phyloP scores from a whole-genome alignment of 2,888 invertebrate species.

The Allophyes oxyacanthae region DNA sequence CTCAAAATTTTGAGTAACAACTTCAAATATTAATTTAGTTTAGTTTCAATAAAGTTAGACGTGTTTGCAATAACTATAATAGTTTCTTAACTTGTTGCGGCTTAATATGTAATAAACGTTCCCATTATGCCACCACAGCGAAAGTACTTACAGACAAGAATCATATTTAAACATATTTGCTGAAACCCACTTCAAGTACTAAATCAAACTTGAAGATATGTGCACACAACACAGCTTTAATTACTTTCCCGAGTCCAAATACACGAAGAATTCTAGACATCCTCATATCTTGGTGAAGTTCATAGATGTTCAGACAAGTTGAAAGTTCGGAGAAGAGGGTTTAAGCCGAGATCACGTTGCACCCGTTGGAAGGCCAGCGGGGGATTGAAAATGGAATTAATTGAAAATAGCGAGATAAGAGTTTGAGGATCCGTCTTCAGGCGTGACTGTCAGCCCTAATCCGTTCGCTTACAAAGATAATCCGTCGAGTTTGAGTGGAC shows the following conservation, averaged over 20 bases:
- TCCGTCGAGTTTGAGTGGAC: conserved; percentile 53
- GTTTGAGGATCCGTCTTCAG: conserved; percentile 51
- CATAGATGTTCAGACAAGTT: conserved; percentile 39
- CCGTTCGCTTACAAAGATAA: conserved; percentile 59
- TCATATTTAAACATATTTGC: conserved; percentile 54
- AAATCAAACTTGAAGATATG: conserved; percentile 54
- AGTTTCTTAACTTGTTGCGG: conserved; percentile 28
- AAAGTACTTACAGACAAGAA: conserved; percentile 51
- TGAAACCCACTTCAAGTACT: conserved; percentile 39
- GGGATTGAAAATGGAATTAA: conserved; percentile 53
- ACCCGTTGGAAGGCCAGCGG: conserved; percentile 37
- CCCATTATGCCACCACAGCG: conserved; percentile 23
- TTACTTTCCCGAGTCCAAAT: conserved; percentile 50
- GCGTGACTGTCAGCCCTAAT: conserved; percentile 58
- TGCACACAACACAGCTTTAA: conserved; percentile 37
- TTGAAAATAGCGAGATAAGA: conserved; percentile 61
- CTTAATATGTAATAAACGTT: conserved; percentile 41
- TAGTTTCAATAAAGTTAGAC: conserved; percentile 14
- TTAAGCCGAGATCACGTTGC: conserved; percentile 46
- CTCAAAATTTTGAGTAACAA: conserved; percentile 2
- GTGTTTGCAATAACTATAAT: conserved; percentile 12
- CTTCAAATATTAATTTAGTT: conserved; percentile 22
- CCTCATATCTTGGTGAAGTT: conserved; percentile 39
- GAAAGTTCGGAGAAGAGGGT: conserved; percentile 46
- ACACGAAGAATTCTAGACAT: conserved; percentile 51